phyloP scores from a whole-genome alignment of 2,888 invertebrate genomes.

The Cataglyphis cursor region DNA sequence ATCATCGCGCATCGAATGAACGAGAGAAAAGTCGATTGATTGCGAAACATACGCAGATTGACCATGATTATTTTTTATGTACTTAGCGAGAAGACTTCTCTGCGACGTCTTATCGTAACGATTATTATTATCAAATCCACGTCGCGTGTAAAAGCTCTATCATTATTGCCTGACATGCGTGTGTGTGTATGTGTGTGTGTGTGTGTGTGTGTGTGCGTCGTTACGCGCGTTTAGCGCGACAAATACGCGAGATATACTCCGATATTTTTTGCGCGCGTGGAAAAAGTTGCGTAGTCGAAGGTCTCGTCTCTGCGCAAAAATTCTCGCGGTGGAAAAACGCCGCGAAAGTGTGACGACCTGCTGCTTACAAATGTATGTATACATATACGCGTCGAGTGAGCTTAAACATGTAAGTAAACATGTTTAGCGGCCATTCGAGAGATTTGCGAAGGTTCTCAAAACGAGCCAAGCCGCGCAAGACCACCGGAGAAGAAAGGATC shows the following conservation, averaged over 20 bases:
- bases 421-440: constrained; percentile 72
- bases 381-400: constrained; percentile 52
- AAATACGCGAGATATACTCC: background rate
- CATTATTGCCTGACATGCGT: constrained; percentile 16
- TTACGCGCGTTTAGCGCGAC: constrained; percentile 8
- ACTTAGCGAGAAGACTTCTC: background rate
- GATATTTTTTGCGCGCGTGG: background rate
- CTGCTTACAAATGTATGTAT: constrained; percentile 31
- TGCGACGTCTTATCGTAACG: background rate
- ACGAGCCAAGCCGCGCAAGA: constrained; percentile 40
- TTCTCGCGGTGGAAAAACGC: constrained; percentile 24
- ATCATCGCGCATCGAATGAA: background rate
- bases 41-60: background rate
- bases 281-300: constrained; percentile 43
- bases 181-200: too few relatives aligned
- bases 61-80: background rate
- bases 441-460: constrained; percentile 64
- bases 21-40: constrained; percentile 19
- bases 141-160: constrained; percentile 24
- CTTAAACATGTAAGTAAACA: constrained; percentile 64
- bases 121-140: constrained; percentile 33
- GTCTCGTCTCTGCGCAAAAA: constrained; percentile 36
- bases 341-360: constrained; percentile 46
- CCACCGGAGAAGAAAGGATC: constrained; percentile 55
- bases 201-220: background rate